A percentile compares a stretch with the other conserved stretches of the same genome.
These are phyloP conservation scores for Macrotrachela quadricornifera DNA, from an alignment of 1,140 invertebrate genomes.

Conservation along the genomic window DNA sequence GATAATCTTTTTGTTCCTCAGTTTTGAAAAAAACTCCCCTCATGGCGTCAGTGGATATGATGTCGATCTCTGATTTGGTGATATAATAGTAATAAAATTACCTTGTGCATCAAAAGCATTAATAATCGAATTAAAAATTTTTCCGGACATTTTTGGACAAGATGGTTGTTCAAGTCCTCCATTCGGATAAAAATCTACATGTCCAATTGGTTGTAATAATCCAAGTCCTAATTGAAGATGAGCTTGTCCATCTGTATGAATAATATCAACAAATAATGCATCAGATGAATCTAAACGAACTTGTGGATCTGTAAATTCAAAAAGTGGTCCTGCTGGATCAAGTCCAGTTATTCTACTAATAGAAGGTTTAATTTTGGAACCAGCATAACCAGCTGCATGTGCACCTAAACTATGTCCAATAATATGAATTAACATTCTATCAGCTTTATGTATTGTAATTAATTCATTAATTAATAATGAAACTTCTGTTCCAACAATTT, in stretches of 20 bases:
- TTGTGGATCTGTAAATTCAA: neutral
- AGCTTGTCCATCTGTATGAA: slow-evolving; percentile 4
- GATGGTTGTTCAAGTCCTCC: neutral
- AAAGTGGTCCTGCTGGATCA: slow-evolving; percentile 6
- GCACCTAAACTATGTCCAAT: slow-evolving; percentile 31
- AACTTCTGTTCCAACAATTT: slow-evolving; percentile 67
- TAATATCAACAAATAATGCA: slow-evolving; percentile 1
- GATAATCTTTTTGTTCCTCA: no score
- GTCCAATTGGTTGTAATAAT: neutral
- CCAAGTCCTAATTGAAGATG: slow-evolving; percentile 14
- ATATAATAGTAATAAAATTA: no score
- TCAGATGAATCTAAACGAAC: slow-evolving; percentile 1
- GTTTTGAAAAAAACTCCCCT: no score
- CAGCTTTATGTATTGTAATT: slow-evolving; percentile 28
- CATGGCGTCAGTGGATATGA: no score
- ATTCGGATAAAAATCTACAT: slow-evolving; percentile 8
- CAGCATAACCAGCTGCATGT: neutral
- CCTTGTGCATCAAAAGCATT: no score
- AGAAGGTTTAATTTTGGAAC: neutral
- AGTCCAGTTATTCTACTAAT: neutral
- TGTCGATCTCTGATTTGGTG: no score
- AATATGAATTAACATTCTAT: slow-evolving; percentile 36
- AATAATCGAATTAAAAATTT: no score
- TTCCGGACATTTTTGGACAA: no score
- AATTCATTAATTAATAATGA: slow-evolving; percentile 50